Evolutionary conservation across 2,888 invertebrate genomes (phyloP).

Genomic region (Drosophila multiciliata): DNA sequence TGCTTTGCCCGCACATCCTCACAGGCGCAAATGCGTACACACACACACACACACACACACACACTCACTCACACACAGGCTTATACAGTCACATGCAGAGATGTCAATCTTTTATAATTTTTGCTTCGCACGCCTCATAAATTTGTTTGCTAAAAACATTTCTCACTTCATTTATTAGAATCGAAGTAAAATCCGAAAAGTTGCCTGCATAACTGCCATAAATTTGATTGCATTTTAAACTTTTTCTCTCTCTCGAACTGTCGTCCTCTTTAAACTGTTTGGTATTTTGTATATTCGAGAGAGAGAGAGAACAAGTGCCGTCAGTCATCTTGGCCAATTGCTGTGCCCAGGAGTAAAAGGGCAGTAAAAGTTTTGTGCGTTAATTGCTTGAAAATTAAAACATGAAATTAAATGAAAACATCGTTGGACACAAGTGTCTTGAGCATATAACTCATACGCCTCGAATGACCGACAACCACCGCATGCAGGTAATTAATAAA

Average conservation of each 20-base stretch:
- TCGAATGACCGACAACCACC: constrained; percentile 52
- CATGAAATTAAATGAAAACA: constrained; percentile 81
- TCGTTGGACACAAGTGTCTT: constrained; percentile 70
- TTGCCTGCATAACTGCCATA: constrained; percentile 9
- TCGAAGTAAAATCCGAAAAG: constrained; percentile 20
- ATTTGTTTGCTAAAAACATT: constrained; percentile 77
- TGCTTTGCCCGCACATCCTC: constrained; percentile 52
- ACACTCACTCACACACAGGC: constrained; percentile 16
- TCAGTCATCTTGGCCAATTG: constrained; percentile 56
- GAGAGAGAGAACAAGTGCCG: constrained; percentile 37
- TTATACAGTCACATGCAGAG: constrained; percentile 3
- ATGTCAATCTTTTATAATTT: constrained; percentile 74
- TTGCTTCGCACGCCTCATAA: constrained; percentile 70
- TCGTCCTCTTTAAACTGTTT: constrained; percentile 28
- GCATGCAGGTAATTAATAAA: constrained; percentile 80
- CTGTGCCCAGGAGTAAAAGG: background rate
- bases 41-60: constrained; percentile 19
- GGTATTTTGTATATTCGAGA: constrained; percentile 20
- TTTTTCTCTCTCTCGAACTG: background rate
- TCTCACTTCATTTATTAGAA: constrained; percentile 78
- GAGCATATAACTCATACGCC: constrained; percentile 62
- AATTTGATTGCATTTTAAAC: constrained; percentile 34
- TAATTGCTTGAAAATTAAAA: constrained; percentile 80
- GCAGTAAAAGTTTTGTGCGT: constrained; percentile 54
- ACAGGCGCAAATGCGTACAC: background rate